phyloP scores from a whole-genome alignment of 2,113 vertebrate species.

The Asarcornis scutulata region DNA sequence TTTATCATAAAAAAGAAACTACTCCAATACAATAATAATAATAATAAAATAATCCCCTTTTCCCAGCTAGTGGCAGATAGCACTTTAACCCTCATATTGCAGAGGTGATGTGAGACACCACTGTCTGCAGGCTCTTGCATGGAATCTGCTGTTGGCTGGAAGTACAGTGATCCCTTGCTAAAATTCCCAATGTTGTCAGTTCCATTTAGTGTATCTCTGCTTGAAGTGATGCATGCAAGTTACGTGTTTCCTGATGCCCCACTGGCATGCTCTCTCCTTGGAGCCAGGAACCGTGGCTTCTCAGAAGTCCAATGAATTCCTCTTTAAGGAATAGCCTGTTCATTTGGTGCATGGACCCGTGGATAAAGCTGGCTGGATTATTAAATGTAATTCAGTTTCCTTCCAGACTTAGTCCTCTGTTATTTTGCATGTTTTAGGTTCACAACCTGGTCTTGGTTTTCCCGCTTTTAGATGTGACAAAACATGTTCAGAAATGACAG shows the following conservation, averaged over 20 bases:
- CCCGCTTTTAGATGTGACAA: not conserved
- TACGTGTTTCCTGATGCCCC: not conserved
- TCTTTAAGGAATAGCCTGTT: not conserved
- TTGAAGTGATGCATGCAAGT: not conserved
- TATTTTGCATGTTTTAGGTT: not conserved
- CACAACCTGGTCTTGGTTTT: not conserved
- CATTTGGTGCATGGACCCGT: not conserved
- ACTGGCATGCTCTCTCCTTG: not conserved
- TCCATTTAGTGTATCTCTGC: not conserved
- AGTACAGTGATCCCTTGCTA: not conserved
- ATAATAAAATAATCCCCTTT: not conserved
- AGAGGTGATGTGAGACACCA: not conserved
- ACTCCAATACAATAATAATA: conserved; percentile 19
- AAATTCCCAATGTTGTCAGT: not conserved
- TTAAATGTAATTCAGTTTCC: not conserved
- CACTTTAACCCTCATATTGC: not conserved
- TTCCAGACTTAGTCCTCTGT: not conserved
- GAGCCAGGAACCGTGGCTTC: not conserved
- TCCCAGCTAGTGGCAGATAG: not conserved
- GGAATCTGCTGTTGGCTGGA: not conserved
- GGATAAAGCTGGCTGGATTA: not conserved
- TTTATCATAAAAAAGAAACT: conserved; percentile 30
- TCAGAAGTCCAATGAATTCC: not conserved
- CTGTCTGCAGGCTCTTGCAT: not conserved
- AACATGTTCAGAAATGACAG: not conserved